Evolutionary conservation across 2,113 vertebrate genomes (phyloP).

Genomic region (Epinephelus cyanopodus): DNA sequence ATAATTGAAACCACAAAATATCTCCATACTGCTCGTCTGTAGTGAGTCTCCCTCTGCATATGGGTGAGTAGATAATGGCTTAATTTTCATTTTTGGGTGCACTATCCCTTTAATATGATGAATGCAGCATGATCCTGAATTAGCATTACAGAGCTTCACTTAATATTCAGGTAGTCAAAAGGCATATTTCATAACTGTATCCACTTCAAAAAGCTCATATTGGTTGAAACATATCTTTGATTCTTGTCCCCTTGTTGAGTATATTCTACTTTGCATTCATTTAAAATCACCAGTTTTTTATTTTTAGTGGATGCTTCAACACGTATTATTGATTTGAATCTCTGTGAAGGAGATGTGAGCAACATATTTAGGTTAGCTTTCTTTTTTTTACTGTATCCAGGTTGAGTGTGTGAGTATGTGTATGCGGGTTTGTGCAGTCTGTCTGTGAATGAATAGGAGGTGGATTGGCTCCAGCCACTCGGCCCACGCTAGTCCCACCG

Average conservation of each 20-base stretch:
- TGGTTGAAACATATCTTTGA: background rate
- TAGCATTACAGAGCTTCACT: background rate
- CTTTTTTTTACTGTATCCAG: background rate
- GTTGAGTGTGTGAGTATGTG: constrained; percentile 6
- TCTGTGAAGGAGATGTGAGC: background rate
- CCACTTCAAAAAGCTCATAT: background rate
- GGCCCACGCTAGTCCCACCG: constrained; percentile 60
- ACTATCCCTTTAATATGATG: too few species aligned
- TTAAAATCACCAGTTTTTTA: background rate
- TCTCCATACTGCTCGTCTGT: too few species aligned
- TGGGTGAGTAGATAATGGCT: too few species aligned
- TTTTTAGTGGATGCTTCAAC: background rate
- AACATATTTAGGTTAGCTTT: constrained; percentile 7
- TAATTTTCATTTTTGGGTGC: too few species aligned
- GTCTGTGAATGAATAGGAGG: constrained; percentile 70
- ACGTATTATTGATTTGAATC: constrained; percentile 6
- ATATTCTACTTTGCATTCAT: background rate
- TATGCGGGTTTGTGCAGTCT: constrained; percentile 32
- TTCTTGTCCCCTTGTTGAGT: background rate
- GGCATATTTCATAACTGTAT: background rate
- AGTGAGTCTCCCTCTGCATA: too few species aligned
- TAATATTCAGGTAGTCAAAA: background rate
- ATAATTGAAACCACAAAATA: too few species aligned
- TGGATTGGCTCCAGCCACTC: constrained; percentile 64
- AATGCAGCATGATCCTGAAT: background rate